A percentile compares a stretch with the other conserved stretches of the same genome.
phyloP scores from a whole-genome alignment of 2,113 vertebrate genomes.

The Ahaetulla prasina region DNA sequence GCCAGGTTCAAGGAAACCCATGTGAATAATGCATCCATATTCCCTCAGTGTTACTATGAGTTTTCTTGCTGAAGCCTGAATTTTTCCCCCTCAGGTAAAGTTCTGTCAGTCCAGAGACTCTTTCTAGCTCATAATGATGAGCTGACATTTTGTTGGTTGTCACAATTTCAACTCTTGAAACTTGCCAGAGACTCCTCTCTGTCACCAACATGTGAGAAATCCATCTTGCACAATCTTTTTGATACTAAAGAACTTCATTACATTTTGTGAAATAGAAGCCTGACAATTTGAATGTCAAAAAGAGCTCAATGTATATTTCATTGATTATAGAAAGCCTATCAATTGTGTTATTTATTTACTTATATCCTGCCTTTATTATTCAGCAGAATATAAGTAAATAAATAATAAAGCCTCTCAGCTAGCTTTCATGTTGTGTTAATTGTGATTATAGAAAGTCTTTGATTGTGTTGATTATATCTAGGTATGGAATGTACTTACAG shows the following conservation, averaged over 20 bases:
- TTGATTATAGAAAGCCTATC: not conserved
- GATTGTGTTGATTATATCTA: not conserved
- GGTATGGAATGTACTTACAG: not conserved
- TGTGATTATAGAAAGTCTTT: not conserved
- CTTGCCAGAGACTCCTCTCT: not conserved
- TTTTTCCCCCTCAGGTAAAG: not conserved
- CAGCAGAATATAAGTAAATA: not conserved
- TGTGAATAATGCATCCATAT: not conserved
- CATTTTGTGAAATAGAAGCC: not conserved
- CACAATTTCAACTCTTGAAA: not conserved
- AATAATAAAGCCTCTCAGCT: not conserved
- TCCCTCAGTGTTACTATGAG: not conserved
- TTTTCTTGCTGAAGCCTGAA: not conserved
- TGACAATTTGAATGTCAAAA: not conserved
- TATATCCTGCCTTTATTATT: not conserved
- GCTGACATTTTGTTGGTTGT: not conserved
- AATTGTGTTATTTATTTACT: not conserved
- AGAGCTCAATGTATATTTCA: not conserved
- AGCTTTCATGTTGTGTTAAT: not conserved
- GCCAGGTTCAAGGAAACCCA: not conserved
- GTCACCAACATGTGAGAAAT: not conserved
- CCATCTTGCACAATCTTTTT: not conserved
- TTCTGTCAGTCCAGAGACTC: not conserved
- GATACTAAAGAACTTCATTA: not conserved
- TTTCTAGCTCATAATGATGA: not conserved